phyloP scores from a whole-genome alignment of 2,113 vertebrate species.

The Calidris pugnax region DNA sequence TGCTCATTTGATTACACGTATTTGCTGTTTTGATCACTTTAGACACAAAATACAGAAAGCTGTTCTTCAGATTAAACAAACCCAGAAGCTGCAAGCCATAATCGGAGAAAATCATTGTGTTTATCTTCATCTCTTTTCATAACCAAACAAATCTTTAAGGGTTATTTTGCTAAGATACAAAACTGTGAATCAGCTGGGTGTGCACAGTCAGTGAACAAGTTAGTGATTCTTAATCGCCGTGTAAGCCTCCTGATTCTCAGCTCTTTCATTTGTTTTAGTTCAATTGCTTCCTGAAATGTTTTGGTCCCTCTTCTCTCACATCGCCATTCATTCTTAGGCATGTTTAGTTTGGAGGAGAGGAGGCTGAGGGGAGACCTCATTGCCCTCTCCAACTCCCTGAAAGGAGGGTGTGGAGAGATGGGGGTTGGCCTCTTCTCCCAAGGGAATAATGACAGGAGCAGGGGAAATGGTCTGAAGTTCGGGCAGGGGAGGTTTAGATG shows the following conservation, averaged over 20 bases:
- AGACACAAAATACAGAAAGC: background rate
- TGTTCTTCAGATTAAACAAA: background rate
- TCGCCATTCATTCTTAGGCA: background rate
- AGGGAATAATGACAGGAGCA: too few relatives aligned
- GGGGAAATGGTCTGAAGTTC: too few relatives aligned
- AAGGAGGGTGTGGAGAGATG: too few relatives aligned
- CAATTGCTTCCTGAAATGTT: background rate
- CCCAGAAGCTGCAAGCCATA: background rate
- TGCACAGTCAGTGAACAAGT: background rate
- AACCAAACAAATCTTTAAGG: background rate
- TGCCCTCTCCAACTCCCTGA: too few relatives aligned
- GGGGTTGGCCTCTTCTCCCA: too few relatives aligned
- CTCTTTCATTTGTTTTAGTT: background rate
- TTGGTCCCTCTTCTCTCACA: background rate
- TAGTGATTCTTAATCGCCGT: background rate
- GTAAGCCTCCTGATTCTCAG: background rate
- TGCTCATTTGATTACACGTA: background rate
- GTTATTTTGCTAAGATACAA: background rate
- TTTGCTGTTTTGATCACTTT: background rate
- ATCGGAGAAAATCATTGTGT: background rate
- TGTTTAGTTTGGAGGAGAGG: too few relatives aligned
- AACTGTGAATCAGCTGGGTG: background rate
- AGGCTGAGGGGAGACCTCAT: too few relatives aligned
- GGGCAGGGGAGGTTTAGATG: too few relatives aligned
- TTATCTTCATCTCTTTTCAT: background rate